Base-by-base conservation (phyloP, 1,140 invertebrate genomes). In the Procambarus clarkii region DNA sequence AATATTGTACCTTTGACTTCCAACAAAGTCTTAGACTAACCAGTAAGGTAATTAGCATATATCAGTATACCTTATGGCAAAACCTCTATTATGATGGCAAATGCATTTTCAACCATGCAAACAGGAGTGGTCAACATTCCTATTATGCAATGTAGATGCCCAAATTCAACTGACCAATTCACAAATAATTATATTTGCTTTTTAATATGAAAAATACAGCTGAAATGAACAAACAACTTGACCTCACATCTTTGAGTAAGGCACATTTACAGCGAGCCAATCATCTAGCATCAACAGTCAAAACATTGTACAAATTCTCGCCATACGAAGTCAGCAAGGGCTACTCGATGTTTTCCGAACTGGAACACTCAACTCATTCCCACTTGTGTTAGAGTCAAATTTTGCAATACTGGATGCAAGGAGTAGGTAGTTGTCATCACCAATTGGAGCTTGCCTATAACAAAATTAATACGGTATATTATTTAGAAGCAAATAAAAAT, bases 341-440 rank as follows among this genome's bases (percentile, higher is more conserved):
- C 84, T 92, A 71, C 71, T 90, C 45, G 83, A 86, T 81, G 92
- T 92, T 81, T 90, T 90, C 21, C 80, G 85, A 8, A 82, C 85
- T 76, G 74, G 48, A 44, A 1, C 79, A 48, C 4, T 83, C 44
- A 44, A 21, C 21, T 58, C 92, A 79, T 21, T 50, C 7, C 24
- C 58, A 46, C 60, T 54, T 18, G 81, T 50, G n/a, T 24, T 79
- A n/a, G 24, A 77, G 45, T 91, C 82, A 78, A 91, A 60, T 45
- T 91, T 91, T 15, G 46, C 91, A 81, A 86, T 78, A 58, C 77
- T 92, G n/a, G 92, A 93, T 2, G 92, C 81, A 93, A 96, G 94
- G 71, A 96, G 95, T 87, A 98, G 95, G 94, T 98, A 98, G 94
- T 98, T 98, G 94, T 98, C 97, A 94, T 98, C 97, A 87, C 97